Percentiles rank a stretch among this genome's conserved stretches.
These are phyloP conservation scores for Hippoglossus stenolepis DNA, from an alignment of 2,113 vertebrate genomes.

Conservation along the genomic window DNA sequence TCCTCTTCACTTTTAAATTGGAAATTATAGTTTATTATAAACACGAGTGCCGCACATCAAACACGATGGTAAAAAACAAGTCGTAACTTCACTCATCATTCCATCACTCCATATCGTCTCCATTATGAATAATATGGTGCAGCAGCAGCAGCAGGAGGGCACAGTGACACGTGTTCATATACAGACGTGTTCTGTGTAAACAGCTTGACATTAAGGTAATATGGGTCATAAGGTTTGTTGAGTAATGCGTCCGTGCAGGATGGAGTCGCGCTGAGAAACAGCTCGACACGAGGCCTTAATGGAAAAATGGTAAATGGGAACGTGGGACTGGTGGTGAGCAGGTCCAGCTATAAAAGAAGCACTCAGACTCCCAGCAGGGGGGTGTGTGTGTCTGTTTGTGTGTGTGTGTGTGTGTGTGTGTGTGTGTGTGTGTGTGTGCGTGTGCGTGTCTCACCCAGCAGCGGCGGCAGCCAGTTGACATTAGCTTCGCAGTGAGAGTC, in stretches of 20 bases:
- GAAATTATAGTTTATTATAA: no score
- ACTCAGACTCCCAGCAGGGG: slow-evolving; percentile 38
- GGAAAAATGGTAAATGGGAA: slow-evolving; percentile 47
- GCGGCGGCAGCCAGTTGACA: slow-evolving; percentile 95
- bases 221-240: slow-evolving; percentile 19
- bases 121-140: neutral
- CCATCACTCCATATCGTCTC: neutral
- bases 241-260: slow-evolving; percentile 6
- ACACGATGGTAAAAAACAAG: no score
- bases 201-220: slow-evolving; percentile 17
- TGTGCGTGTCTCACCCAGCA: slow-evolving; percentile 84
- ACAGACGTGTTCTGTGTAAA: neutral
- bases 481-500: slow-evolving; percentile 98
- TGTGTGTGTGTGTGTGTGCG: no score
- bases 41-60: no score
- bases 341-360: slow-evolving; percentile 23
- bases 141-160: no score
- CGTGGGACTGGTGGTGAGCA: slow-evolving; percentile 16
- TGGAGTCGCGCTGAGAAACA: slow-evolving; percentile 23
- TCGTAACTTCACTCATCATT: no score
- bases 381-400: neutral
- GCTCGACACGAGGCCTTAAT: slow-evolving; percentile 27
- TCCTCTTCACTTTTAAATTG: no score
- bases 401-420: neutral
- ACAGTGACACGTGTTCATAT: neutral